A percentile compares a stretch with the other conserved stretches of the same genome.
Conservation (phyloP, 2,797 vertebrate genomes). For the Mycteria americana region DNA sequence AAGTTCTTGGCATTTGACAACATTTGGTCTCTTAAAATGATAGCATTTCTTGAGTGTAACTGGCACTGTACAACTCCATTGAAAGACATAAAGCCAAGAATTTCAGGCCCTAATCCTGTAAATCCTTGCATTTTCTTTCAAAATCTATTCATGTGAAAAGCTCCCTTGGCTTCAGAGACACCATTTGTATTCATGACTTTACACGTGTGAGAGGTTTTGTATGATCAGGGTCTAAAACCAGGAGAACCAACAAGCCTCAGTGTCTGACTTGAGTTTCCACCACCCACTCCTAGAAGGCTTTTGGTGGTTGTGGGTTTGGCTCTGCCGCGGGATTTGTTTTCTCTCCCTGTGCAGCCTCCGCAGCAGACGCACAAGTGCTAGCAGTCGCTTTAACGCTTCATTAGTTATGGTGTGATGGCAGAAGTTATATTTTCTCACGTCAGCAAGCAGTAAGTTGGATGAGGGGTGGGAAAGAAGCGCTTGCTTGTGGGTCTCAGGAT, state of each 20-base stretch:
- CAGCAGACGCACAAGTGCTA: slow-evolving; percentile 29
- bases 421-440: slow-evolving; percentile 24
- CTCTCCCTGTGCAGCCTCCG: neutral
- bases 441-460: slow-evolving; percentile 36
- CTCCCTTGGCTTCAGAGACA: neutral
- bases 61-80: neutral
- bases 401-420: slow-evolving; percentile 49
- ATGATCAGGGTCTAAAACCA: neutral
- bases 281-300: neutral
- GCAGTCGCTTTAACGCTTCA: slow-evolving; percentile 39
- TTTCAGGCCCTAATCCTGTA: slow-evolving; percentile 1
- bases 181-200: neutral
- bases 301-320: slow-evolving; percentile 9
- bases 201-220: fast-evolving
- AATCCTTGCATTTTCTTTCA: slow-evolving; percentile 5
- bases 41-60: neutral
- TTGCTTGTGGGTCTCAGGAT: neutral
- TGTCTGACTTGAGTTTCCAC: neutral
- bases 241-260: neutral
- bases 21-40: neutral
- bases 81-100: slow-evolving; percentile 21
- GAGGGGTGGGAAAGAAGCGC: neutral
- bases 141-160: neutral
- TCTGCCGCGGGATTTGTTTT: neutral
- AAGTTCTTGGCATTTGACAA: neutral